Base-by-base conservation (phyloP, 2,113 vertebrate species). In the Corythoichthys intestinalis region DNA sequence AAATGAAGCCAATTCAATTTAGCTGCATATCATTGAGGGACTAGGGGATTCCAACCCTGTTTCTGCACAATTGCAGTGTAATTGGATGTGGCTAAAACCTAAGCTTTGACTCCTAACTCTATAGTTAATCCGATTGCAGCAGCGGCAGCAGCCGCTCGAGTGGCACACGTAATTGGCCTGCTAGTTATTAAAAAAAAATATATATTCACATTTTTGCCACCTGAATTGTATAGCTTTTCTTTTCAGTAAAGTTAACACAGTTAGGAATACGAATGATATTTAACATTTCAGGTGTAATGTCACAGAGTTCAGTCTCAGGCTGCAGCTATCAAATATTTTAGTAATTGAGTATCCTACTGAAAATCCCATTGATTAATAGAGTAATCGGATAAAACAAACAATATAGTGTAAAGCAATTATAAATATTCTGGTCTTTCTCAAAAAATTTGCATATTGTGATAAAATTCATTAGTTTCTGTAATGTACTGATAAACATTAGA, bases 1-100 rank as follows among this genome's bases (percentile, higher is more conserved):
- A 59, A 63, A 78, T 63, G 54, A 79, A 67, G 34, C 57, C 78
- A 76, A 69, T 81, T 35, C 61, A 73, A 56, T 85, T 79, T 63
- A 53, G 58, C 38, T 66, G 72, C 63, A 68, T 86, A 81, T 78
- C 83, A 75, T 82, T 68, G 57, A 80, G 77, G 75, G 83, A 82
- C 81, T 78, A 67, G 70, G 70, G 74, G 77, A 79, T 78, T 73
- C 41, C 65, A 69, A 64, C 47, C 69, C 58, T 41, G 62, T 77
- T 78, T 69, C 67, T 83, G 63, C 52, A 62, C 69, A 67, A 35
- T 44, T 67, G 56, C 41, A 14, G 57, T 14, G 3, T 48, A 73
- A 10, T 73, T 64, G 44, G 72, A 57, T 39, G 10, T 13, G 59
- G 67, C 44, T 49, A 35, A 73, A 44, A 73, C 57, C 38, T 59